Evolutionary conservation across 2,113 vertebrate genomes (phyloP).

Genomic region (Oriolus oriolus): DNA sequence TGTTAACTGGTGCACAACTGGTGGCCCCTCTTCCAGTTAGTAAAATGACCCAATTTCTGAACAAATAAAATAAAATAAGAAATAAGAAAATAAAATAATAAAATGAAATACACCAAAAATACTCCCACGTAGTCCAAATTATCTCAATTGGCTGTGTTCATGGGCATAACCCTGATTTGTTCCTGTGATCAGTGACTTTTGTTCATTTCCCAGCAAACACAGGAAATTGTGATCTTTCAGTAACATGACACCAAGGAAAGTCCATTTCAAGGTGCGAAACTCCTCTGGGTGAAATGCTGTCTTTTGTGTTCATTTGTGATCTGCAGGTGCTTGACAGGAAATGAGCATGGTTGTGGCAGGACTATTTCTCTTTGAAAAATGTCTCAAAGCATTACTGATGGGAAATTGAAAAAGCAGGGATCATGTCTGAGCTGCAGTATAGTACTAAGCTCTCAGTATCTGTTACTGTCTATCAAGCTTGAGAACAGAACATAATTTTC

Average conservation of each 20-base stretch:
- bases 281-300: constrained; percentile 7
- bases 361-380: constrained; percentile 7
- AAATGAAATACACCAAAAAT: not conserved
- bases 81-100: not conserved
- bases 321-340: constrained; percentile 40
- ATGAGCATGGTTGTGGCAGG: constrained; percentile 8
- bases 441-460: not conserved
- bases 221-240: constrained; percentile 3
- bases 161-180: not conserved
- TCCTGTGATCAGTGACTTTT: not conserved
- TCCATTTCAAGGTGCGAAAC: constrained; percentile 18
- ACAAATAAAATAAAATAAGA: not conserved
- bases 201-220: not conserved
- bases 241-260: not conserved
- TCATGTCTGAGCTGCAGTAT: not conserved
- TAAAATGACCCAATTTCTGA: not conserved
- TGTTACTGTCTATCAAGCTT: not conserved
- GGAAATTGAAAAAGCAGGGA: not conserved
- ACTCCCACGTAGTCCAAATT: not conserved
- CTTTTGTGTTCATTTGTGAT: not conserved
- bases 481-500: not conserved
- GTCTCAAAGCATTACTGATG: not conserved
- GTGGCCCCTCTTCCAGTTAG: not conserved
- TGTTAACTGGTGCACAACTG: not conserved
- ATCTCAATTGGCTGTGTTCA: not conserved